These are phyloP conservation scores for Caloenas nicobarica DNA, from an alignment of 2,113 vertebrate species.

Conservation along the genomic window DNA sequence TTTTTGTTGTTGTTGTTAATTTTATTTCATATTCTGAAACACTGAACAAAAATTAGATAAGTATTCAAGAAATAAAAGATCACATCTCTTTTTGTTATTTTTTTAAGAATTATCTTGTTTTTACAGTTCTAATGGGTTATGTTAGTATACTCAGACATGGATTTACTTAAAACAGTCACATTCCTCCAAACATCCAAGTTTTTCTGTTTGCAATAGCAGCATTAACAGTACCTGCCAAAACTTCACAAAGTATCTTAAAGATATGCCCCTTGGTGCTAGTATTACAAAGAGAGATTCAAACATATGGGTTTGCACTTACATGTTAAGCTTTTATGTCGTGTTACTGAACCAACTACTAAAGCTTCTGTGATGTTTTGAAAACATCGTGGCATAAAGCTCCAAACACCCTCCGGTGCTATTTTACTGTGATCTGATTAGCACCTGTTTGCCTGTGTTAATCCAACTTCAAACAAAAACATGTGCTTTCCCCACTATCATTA, in stretches of 20 bases:
- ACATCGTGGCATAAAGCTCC: not conserved
- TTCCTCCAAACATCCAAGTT: not conserved
- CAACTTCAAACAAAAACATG: slow-evolving; percentile 37
- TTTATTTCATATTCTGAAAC: not conserved
- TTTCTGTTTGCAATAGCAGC: not conserved
- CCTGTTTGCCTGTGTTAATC: slow-evolving; percentile 56
- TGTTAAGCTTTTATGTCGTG: not conserved
- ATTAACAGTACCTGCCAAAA: not conserved
- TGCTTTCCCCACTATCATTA: slow-evolving; percentile 29
- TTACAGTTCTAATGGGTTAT: not conserved
- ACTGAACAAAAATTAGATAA: not conserved
- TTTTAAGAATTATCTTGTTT: not conserved
- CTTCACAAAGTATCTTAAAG: not conserved
- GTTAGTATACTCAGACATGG: not conserved
- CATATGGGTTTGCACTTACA: not conserved
- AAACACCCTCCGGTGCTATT: slow-evolving; percentile 12
- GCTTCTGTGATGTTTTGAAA: slow-evolving; percentile 53
- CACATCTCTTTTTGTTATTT: not conserved
- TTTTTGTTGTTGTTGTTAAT: too few species aligned
- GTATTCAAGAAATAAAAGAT: not conserved
- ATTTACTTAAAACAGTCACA: not conserved
- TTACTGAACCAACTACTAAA: slow-evolving; percentile 16
- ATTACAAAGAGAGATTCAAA: slow-evolving; percentile 5
- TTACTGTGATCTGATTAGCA: slow-evolving; percentile 65
- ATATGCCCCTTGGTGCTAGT: not conserved